These are phyloP conservation scores for Copsychus sechellarum DNA, from an alignment of 2,113 vertebrate genomes.

Conservation along the genomic window DNA sequence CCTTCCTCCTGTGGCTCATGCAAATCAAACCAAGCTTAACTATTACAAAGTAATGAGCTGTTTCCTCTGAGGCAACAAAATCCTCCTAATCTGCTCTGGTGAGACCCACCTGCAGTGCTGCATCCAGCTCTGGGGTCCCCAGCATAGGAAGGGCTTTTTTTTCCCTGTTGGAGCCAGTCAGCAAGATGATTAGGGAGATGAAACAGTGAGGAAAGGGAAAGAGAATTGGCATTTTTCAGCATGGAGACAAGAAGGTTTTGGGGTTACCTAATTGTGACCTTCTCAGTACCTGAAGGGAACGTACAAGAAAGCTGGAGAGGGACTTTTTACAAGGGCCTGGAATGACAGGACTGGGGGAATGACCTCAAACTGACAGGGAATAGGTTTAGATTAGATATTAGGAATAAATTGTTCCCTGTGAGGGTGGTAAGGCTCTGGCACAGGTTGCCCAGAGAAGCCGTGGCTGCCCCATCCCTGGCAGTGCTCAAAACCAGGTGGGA, in stretches of 20 bases:
- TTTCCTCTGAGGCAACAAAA: not conserved
- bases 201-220: not conserved
- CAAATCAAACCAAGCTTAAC: not conserved
- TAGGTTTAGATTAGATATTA: too few relatives aligned
- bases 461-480: too few relatives aligned
- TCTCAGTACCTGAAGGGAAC: not conserved
- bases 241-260: not conserved
- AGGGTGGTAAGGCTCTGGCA: not conserved
- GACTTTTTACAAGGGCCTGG: not conserved
- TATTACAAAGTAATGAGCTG: not conserved
- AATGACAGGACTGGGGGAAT: not conserved
- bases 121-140: not conserved
- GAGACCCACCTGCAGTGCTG: not conserved
- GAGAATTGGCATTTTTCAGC: not conserved
- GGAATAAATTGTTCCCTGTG: not conserved
- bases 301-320: not conserved
- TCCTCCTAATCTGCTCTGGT: not conserved
- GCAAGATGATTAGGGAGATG: not conserved
- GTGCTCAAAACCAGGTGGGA: not conserved
- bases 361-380: not conserved
- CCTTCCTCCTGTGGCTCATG: not conserved
- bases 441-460: not conserved
- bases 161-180: not conserved
- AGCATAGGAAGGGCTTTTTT: not conserved
- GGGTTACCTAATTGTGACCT: not conserved